phyloP scores from a whole-genome alignment of 2,888 invertebrate genomes.

The Mythimna albipuncta region DNA sequence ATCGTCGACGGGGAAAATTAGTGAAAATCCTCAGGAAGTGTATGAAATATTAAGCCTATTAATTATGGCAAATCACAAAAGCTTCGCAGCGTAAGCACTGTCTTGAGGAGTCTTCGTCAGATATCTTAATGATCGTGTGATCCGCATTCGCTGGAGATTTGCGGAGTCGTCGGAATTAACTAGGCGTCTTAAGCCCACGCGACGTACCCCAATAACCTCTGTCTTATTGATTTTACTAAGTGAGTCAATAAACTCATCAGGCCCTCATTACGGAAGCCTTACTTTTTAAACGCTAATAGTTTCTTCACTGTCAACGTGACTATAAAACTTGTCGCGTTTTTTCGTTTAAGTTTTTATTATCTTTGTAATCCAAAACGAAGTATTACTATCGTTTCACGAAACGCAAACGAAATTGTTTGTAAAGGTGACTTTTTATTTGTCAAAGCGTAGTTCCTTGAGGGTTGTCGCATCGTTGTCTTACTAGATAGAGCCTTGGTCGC shows the following conservation, averaged over 20 bases:
- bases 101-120: constrained; percentile 71
- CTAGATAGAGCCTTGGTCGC: background rate
- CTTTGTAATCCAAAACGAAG: constrained; percentile 38
- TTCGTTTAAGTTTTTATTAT: constrained; percentile 41
- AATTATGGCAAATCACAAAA: constrained; percentile 84
- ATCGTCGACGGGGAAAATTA: constrained; percentile 75
- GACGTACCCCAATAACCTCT: constrained; percentile 27
- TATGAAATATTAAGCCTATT: constrained; percentile 87
- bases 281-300: constrained; percentile 50
- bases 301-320: constrained; percentile 35
- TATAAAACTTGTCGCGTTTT: constrained; percentile 51
- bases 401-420: constrained; percentile 14
- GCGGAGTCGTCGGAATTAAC: constrained; percentile 70
- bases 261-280: constrained; percentile 54
- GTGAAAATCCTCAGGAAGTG: constrained; percentile 80
- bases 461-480: background rate
- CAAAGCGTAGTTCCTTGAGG: background rate
- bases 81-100: constrained; percentile 76
- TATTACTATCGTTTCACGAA: constrained; percentile 46
- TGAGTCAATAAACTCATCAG: constrained; percentile 56
- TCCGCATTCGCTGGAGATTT: constrained; percentile 77
- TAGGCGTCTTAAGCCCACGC: constrained; percentile 38
- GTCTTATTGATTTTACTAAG: constrained; percentile 57
- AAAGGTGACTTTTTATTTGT: constrained; percentile 3
- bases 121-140: constrained; percentile 84